Evolutionary conservation across 1,140 invertebrate genomes (phyloP).

Genomic region (Parapsyche elsis): DNA sequence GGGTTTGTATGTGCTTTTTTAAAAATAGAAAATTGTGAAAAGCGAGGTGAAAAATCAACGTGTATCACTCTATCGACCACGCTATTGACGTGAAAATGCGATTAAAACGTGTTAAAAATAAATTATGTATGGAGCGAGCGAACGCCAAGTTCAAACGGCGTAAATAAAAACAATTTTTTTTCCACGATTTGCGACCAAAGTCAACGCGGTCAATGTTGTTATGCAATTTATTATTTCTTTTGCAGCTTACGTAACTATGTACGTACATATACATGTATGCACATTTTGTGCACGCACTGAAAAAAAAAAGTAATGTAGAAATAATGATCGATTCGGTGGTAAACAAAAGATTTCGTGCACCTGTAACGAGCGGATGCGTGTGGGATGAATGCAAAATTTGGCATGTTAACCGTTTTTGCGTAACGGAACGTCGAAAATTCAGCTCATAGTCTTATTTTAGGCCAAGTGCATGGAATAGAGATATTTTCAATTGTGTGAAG

Average conservation of each 20-base stretch:
- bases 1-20: too few relatives aligned
- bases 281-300: too few relatives aligned
- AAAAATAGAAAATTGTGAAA: too few relatives aligned
- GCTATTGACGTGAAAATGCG: background rate
- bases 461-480: too few relatives aligned
- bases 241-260: background rate
- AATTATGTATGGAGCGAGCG: background rate
- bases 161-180: slow-evolving; percentile 27
- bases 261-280: background rate
- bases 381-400: background rate
- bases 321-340: slow-evolving; percentile 27
- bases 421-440: too few relatives aligned
- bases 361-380: slow-evolving; percentile 17
- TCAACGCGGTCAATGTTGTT: slow-evolving; percentile 19
- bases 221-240: too few relatives aligned
- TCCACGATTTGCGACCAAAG: background rate
- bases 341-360: slow-evolving; percentile 25
- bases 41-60: too few relatives aligned
- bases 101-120: slow-evolving; percentile 6
- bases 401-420: too few relatives aligned
- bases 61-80: background rate
- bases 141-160: slow-evolving; percentile 11
- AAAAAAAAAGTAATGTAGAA: background rate
- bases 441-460: too few relatives aligned
- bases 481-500: too few relatives aligned